phyloP scores from a whole-genome alignment of 2,888 invertebrate species.

The Cerastis rubricosa region DNA sequence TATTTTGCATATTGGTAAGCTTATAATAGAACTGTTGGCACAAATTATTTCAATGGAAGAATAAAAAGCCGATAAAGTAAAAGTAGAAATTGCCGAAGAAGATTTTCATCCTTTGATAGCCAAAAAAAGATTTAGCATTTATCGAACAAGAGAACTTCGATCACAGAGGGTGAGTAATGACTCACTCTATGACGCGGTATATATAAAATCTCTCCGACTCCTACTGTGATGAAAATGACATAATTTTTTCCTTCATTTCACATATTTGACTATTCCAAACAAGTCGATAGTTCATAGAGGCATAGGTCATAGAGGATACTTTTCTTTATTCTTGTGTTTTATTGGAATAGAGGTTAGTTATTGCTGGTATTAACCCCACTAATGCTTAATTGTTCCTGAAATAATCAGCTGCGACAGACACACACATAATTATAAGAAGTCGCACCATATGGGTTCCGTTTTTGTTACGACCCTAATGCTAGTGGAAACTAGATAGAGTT shows the following conservation, averaged over 20 bases:
- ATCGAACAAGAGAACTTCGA: too few relatives aligned
- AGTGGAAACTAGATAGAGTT: constrained; percentile 1
- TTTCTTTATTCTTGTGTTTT: too few relatives aligned
- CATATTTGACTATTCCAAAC: neutral
- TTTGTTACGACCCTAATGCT: neutral
- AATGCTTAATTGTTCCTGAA: neutral
- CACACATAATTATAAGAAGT: neutral
- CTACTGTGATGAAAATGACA: neutral
- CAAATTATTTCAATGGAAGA: neutral
- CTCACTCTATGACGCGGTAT: too few relatives aligned
- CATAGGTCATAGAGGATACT: neutral
- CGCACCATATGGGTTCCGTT: neutral
- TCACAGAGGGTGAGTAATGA: neutral
- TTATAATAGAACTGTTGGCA: neutral
- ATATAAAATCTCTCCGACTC: neutral
- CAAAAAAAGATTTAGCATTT: too few relatives aligned
- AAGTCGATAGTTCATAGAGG: neutral
- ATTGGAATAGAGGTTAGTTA: too few relatives aligned
- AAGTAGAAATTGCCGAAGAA: neutral
- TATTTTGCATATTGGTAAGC: neutral
- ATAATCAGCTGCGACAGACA: neutral
- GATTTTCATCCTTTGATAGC: too few relatives aligned
- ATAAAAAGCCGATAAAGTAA: neutral
- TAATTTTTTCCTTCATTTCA: neutral
- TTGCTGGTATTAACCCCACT: neutral